Evolutionary conservation across 2,888 invertebrate genomes (phyloP), one percentile per base, ranked within the genome.

Genomic region (Coenonympha glycerion): DNA sequence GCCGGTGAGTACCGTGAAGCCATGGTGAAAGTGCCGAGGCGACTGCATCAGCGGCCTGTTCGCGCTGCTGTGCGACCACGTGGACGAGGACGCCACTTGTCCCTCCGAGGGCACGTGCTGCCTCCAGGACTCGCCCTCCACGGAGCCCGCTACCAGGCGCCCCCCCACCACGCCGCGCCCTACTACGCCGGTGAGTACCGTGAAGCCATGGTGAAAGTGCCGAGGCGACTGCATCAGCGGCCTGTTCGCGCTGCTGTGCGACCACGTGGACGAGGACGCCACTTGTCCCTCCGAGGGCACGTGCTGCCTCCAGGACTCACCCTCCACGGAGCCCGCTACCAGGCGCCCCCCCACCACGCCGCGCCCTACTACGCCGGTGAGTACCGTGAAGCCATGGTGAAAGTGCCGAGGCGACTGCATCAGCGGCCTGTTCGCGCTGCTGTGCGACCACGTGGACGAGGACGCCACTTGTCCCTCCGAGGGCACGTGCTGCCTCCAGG

Each of bases 351-450:
- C 70, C 0, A 74, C 80, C 3, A 75, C 84, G 0, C 79, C 67
- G 0, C 52, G 78, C 2, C 73, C 71, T 9, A 67, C 67, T 64
- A 53, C 72, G 44, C 83, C 86, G 53, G 87, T 87, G 57, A 69
- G 63, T 44, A 21, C 1, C 5, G 11, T 22, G 40, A 67, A 68
- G 47, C 70, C 77, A 0, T 74, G 80, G 0, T 78, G 90, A 63
- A 90, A 91, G 30, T 96, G 96, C 69, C 88, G 89, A 39, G 97
- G 96, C 1, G 94, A 95, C 69, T 97, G 97, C 77, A 92, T 95
- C 62, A 92, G 91, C 53, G 93, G 93, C 0, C 83, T 97, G 28
- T 91, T 96, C 68, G 93, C 95, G 6, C 82, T 96, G 45, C 91
- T 97, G 60, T 97, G 97, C 70, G 95, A 96, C 66, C 92, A 93